Conservation (phyloP, 2,113 vertebrate species). For the Ammospiza nelsoni region DNA sequence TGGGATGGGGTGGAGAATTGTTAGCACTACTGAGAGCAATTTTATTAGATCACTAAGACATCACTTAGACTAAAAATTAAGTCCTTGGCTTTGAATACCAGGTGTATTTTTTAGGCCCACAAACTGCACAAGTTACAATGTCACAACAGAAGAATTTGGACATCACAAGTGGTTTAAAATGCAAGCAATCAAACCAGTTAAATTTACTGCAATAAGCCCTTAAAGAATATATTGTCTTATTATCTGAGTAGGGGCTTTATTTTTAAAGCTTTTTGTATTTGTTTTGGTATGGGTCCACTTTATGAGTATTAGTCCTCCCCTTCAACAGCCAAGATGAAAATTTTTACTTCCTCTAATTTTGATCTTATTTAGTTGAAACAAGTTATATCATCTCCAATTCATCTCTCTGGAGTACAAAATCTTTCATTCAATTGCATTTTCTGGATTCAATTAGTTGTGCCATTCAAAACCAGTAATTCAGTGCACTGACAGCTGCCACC, state of each 20-base stretch:
- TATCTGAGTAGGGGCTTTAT: not conserved
- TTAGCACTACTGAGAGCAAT: not conserved
- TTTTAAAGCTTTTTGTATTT: not conserved
- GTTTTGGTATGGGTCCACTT: not conserved
- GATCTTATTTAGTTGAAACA: not conserved
- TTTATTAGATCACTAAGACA: not conserved
- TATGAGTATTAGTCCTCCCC: not conserved
- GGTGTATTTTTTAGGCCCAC: not conserved
- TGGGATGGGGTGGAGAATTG: not conserved
- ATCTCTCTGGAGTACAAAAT: not conserved
- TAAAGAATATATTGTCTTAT: not conserved
- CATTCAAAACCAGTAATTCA: not conserved
- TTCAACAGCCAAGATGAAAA: not conserved
- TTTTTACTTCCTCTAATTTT: not conserved
- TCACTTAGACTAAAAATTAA: not conserved
- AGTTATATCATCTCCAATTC: not conserved
- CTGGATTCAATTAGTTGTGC: conserved; percentile 4
- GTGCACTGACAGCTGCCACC: not conserved
- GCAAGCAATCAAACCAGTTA: not conserved
- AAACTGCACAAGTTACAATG: not conserved
- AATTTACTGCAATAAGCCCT: not conserved
- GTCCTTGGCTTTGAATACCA: not conserved
- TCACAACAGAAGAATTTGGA: not conserved
- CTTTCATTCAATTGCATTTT: not conserved
- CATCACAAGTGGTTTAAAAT: not conserved